Evolutionary conservation across 2,888 invertebrate genomes (phyloP), one percentile per base, ranked within the genome.

Genomic region (Polyommatus iphigenia): DNA sequence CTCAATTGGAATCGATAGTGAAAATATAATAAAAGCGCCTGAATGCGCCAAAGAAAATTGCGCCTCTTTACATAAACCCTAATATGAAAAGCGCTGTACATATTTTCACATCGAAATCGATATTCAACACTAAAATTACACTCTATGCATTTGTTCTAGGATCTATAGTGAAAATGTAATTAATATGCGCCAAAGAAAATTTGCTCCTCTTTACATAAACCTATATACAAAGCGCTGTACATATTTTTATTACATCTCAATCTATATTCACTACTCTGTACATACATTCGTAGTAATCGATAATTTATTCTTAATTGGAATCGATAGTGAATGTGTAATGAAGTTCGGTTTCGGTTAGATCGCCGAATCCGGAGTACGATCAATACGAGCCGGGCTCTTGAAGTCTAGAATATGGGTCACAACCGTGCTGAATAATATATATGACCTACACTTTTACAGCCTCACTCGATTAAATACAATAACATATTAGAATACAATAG

Each of bases 391-490:
- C 79, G 79, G 76, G 80, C 77, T 81, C 82, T 79, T 72, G 80
- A 78, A 81, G 83, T 83, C 83, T 83, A 81, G 81, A 80, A 80
- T 81, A 81, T 78, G 80, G 82, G 81, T 83, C 83, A 80, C 80
- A 82, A 81, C 72, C 54, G 46, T 62, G 50, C 59, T 59, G 73
- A 78, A 78, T 78, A 78, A 77, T 75, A 50, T 75, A 75, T 75
- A 75, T 29, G 75, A 54, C 75, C 54, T 29, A 75, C 54, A 50
- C 50, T 75, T 75, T 75, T 75, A 75, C 18, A 24, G 29, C 46
- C 3, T 13, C 6, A 67, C 29, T 29, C 67, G 24, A 67, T 67
- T 6, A 67, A 6, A 15, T 67, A 67, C 18, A 67, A 67, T 67
- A 67, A 67, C 13, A 29, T 29, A 62, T 62, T 20, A 67, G 24